Evolutionary conservation across 2,797 vertebrate species (phyloP).

Genomic region (Potorous gilbertii): DNA sequence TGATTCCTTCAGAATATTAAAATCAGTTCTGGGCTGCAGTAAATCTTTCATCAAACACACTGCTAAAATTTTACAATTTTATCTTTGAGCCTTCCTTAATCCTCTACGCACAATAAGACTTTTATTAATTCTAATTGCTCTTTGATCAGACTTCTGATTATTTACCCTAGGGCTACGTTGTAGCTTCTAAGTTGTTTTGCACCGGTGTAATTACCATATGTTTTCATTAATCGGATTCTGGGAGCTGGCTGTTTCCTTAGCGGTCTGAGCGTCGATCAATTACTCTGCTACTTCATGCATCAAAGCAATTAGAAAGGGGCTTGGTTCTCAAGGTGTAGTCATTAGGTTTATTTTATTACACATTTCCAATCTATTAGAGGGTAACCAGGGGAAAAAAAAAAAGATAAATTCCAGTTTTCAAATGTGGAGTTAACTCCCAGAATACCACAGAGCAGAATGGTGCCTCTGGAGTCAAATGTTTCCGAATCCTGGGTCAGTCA

Average conservation of each 20-base stretch:
- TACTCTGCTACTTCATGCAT: constrained; percentile 80
- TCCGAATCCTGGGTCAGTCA: not conserved
- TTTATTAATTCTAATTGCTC: constrained; percentile 84
- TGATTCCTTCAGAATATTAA: constrained; percentile 26
- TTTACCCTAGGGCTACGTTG: constrained; percentile 81
- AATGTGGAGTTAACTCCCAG: constrained; percentile 41
- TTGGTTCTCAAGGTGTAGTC: constrained; percentile 75
- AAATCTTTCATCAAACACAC: constrained; percentile 65
- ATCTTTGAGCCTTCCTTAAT: constrained; percentile 71
- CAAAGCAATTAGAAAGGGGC: constrained; percentile 81
- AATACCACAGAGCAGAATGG: constrained; percentile 1
- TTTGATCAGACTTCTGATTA: constrained; percentile 84
- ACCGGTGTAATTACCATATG: constrained; percentile 86
- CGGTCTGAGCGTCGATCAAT: constrained; percentile 84
- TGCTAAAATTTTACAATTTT: constrained; percentile 69
- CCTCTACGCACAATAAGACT: constrained; percentile 77
- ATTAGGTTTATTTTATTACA: constrained; percentile 73
- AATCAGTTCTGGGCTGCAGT: constrained; percentile 25
- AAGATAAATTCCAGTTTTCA: constrained; percentile 63
- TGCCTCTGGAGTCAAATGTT: not conserved
- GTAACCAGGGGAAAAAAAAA: constrained; percentile 49
- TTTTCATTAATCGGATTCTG: constrained; percentile 86
- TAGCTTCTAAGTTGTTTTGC: constrained; percentile 83
- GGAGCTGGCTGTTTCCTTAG: constrained; percentile 81
- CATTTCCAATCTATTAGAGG: constrained; percentile 68